Percentiles rank a stretch among this genome's conserved stretches.
These are phyloP conservation scores for Pseudonaja textilis DNA, from an alignment of 2,113 vertebrate genomes.

Conservation along the genomic window DNA sequence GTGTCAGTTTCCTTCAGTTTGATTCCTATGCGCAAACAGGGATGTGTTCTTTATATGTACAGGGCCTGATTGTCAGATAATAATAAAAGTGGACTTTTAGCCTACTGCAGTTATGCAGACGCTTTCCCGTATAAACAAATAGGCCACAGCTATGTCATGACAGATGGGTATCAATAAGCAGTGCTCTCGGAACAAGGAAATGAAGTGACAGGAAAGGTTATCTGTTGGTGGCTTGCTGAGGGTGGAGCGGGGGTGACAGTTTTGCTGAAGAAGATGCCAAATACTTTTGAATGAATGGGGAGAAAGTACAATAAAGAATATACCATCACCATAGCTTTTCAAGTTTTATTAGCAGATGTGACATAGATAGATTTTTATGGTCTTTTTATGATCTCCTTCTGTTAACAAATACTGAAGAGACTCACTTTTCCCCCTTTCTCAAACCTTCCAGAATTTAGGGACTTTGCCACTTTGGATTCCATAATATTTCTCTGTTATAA, in stretches of 20 bases:
- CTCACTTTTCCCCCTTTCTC: background rate
- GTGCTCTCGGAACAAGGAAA: background rate
- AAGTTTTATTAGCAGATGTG: background rate
- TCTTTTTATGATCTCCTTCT: background rate
- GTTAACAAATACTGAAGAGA: background rate
- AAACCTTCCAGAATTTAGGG: background rate
- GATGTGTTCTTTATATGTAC: background rate
- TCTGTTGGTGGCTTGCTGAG: background rate
- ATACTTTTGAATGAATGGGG: background rate
- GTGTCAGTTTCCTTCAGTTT: background rate
- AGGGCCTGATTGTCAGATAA: background rate
- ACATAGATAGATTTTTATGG: background rate
- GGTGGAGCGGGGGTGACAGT: background rate
- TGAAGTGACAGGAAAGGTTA: background rate
- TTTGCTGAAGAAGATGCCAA: background rate
- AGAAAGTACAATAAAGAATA: background rate
- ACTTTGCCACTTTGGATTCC: background rate
- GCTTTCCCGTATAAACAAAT: background rate
- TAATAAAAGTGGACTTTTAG: background rate
- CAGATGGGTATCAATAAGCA: background rate
- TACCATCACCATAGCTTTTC: background rate
- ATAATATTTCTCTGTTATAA: background rate
- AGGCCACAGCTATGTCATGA: background rate
- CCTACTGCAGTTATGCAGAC: background rate
- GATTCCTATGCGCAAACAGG: background rate